A percentile compares a stretch with the other conserved stretches of the same genome.
Evolutionary conservation across 2,888 invertebrate genomes (phyloP).

Genomic region (Parnassius mnemosyne): DNA sequence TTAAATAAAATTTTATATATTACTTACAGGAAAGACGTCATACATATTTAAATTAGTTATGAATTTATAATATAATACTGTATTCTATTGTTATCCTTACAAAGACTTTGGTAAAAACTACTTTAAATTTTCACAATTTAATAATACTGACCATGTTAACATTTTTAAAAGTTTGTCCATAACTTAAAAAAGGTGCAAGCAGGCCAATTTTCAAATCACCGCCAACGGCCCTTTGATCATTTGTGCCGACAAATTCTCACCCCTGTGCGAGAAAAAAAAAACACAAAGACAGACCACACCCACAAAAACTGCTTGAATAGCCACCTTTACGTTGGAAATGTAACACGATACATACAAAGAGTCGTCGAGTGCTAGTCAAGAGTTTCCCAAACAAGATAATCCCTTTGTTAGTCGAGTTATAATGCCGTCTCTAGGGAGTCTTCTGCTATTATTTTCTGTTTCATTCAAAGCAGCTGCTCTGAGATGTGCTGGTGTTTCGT

Average conservation of each 20-base stretch:
- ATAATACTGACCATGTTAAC: neutral
- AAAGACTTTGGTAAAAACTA: no score
- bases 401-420: conserved; percentile 73
- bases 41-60: no score
- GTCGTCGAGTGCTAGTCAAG: conserved; percentile 71
- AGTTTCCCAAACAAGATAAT: conserved; percentile 79
- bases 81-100: no score
- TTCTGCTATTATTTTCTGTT: conserved; percentile 67
- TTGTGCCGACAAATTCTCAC: conserved; percentile 59
- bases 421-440: conserved; percentile 65
- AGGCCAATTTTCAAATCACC: conserved; percentile 26
- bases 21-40: no score
- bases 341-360: conserved; percentile 70
- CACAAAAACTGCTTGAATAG: conserved; percentile 69
- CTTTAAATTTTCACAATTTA: no score
- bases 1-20: no score
- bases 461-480: conserved; percentile 67
- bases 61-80: no score
- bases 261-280: conserved; percentile 44
- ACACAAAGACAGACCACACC: conserved; percentile 60
- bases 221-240: conserved; percentile 43
- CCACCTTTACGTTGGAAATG: conserved; percentile 58
- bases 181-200: conserved; percentile 28
- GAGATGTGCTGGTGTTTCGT: conserved; percentile 66
- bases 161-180: neutral